Base-by-base conservation (phyloP, 2,797 vertebrate species). In the Hoplostethus atlanticus region DNA sequence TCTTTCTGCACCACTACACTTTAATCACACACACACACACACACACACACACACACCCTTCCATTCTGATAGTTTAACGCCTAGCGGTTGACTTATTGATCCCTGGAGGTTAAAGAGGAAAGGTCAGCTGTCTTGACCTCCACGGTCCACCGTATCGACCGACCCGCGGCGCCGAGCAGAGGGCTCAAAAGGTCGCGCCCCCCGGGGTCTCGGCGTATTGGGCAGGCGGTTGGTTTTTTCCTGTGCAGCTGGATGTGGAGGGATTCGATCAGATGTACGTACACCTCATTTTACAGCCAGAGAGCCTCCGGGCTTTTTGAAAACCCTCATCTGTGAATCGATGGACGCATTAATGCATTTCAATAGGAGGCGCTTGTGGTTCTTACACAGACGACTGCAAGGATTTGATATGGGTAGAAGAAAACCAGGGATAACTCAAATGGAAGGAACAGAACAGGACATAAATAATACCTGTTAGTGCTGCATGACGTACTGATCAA, bases 111-210 rank as follows among this genome's bases (percentile, higher is more conserved):
- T 68, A 78, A 79, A 80, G 76, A 54, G 12, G 17, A 84, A 83
- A 85, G 84, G 82, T 86, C 71, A 68, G 34, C 51, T 44, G 34
- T 74, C 64, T 51, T 86, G 79, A 86, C 85, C 86, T 55, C 75
- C 28, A 40, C 56, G 58, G 66, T 59, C 79, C 77, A 78, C 62
- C 59, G 64, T 76, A 83, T 76, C n/a, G 68, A 84, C 55, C 56
- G 52, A 50, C 21, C 36, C 56, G 13, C 64, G 54, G 16, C 64
- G 5, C 30, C 69, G 21, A 2, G 68, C 15, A 2, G n/a, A 3
- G 68, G 59, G 65, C 48, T 58, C 61, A 84, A 71, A 34, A 86
- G 86, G 78, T 87, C 77, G 30, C 1, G 12, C 61, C 86, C 59
- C 73, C 0, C 0, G 61, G 38, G 81, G 61, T 36, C 36, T 15